Evolutionary conservation across 1,140 invertebrate genomes (phyloP), one percentile per base, ranked within the genome.

Genomic region (Heliconius melpomene): DNA sequence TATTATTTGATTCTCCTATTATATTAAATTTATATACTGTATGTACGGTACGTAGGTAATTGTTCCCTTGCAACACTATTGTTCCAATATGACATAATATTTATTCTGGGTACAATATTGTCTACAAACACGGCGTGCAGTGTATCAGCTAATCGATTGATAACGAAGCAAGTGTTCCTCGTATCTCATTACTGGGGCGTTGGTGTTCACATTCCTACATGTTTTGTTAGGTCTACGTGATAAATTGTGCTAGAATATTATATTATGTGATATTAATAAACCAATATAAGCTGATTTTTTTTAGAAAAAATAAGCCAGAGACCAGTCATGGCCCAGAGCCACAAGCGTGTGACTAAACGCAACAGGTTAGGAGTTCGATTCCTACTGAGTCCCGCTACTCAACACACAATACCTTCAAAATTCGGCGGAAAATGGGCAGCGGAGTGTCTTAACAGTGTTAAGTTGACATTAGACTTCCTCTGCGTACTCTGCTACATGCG

Each of bases 181-280:
- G 88, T 90, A 89, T 90, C 86, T 89, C 84, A 90, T 92, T 92
- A 90, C 88, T 73, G 87, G 87, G 88, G 89, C 88, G 86, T 88
- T 78, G 72, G 72, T 77, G 79, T 76, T 82, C 79, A 82, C 88
- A 86, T 89, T 89, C 85, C 84, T 83, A 83, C 82, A 79, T 87
- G 78, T 77, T 77, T 77, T 77, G 75, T 77, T 79, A 66, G 74
- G 79, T 74, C 60, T 7, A 75, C 72, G 57, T 52, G 71, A 77
- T 81, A 38, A 78, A 78, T 78, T 80, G 23, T 81, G 79, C 57
- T 77, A 26, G 77, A 77, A 36, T 9, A 72, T 72, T 38, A 72
- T 66, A 3, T 26, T 23, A 57, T 9, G 54, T 11, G 1, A 57
- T 57, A 23, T 23, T 57, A 57, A 57, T 23, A 57, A 23, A 46